These are phyloP conservation scores for Indicator indicator DNA, from an alignment of 2,113 vertebrate genomes.

Conservation along the genomic window DNA sequence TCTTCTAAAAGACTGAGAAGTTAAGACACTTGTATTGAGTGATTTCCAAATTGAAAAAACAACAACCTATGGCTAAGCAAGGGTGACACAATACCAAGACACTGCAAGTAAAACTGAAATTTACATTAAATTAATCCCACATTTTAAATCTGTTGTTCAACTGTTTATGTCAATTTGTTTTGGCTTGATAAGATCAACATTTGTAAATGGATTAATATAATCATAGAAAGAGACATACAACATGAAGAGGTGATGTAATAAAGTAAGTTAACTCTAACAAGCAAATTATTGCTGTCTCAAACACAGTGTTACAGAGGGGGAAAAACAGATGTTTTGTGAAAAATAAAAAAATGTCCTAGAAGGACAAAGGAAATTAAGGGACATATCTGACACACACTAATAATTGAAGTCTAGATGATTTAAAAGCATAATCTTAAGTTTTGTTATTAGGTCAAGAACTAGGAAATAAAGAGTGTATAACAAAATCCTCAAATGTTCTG, in stretches of 20 bases:
- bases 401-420: background rate
- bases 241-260: background rate
- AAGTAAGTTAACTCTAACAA: background rate
- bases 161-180: background rate
- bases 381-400: background rate
- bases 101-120: background rate
- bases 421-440: background rate
- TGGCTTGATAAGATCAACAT: slow-evolving; percentile 5
- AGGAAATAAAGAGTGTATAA: background rate
- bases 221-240: background rate
- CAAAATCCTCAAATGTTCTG: background rate
- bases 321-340: slow-evolving; percentile 2
- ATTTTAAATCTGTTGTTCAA: background rate
- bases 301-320: background rate
- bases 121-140: background rate
- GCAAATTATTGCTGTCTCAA: background rate
- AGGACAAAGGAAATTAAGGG: slow-evolving; percentile 11
- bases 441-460: background rate
- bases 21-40: background rate
- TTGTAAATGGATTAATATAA: slow-evolving; percentile 8
- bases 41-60: background rate
- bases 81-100: background rate
- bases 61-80: background rate
- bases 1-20: background rate
- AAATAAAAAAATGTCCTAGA: background rate